Conservation (phyloP, 2,888 invertebrate species). For the Cryptops parisi region DNA sequence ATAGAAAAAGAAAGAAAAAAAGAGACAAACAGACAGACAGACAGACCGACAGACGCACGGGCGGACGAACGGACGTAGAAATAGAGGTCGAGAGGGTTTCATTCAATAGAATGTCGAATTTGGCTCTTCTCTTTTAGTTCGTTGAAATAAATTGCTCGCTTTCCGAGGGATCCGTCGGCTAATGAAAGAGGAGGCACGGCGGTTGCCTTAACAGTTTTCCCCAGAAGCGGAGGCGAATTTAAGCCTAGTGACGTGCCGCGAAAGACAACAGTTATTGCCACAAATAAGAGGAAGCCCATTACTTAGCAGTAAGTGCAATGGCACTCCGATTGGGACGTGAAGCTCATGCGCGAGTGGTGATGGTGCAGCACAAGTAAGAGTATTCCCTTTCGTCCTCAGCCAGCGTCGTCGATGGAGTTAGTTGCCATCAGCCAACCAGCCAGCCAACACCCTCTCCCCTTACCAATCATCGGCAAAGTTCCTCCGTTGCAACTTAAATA, state of each 20-base stretch:
- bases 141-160: constrained; percentile 1
- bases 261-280: not conserved
- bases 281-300: constrained; percentile 1
- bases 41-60: too few relatives aligned
- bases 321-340: not conserved
- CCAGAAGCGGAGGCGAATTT: not conserved
- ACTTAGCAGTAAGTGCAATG: not conserved
- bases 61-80: too few relatives aligned
- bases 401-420: too few relatives aligned
- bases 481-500: too few relatives aligned
- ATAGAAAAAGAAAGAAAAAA: too few relatives aligned
- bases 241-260: not conserved
- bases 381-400: too few relatives aligned
- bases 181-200: not conserved
- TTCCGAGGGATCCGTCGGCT: not conserved
- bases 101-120: not conserved
- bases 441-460: too few relatives aligned
- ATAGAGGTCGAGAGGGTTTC: not conserved
- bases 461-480: too few relatives aligned
- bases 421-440: too few relatives aligned
- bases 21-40: too few relatives aligned
- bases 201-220: not conserved
- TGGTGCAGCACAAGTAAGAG: too few relatives aligned
- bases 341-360: not conserved
- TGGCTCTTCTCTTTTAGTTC: not conserved